Evolutionary conservation across 2,797 vertebrate species (phyloP).

Genomic region (Phalloptychus januarius): DNA sequence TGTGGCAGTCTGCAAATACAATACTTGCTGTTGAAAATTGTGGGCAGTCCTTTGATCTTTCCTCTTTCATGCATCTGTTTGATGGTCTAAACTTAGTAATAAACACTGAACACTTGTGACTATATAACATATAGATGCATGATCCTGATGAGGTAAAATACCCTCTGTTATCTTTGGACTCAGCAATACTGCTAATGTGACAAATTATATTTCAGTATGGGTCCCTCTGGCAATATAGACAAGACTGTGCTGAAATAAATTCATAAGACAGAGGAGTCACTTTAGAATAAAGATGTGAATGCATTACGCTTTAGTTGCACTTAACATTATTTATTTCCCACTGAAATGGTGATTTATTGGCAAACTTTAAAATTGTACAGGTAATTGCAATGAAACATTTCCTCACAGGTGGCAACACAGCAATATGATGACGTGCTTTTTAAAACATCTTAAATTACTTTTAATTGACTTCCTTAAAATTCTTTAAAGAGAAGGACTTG

Average conservation of each 20-base stretch:
- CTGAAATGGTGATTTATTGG: background rate
- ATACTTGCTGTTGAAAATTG: background rate
- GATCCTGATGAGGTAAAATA: background rate
- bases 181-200: background rate
- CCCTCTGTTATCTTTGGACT: background rate
- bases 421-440: background rate
- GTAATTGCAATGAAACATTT: slow-evolving; percentile 1
- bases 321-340: background rate
- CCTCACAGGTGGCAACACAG: background rate
- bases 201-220: background rate
- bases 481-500: background rate
- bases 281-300: background rate
- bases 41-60: background rate
- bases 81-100: background rate
- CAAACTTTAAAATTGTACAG: background rate
- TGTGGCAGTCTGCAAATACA: background rate
- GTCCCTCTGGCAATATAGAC: background rate
- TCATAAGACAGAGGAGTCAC: background rate
- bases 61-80: background rate
- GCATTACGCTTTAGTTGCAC: background rate
- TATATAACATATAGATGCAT: background rate
- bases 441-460: background rate
- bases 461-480: background rate
- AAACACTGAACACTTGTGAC: background rate
- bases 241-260: background rate